phyloP scores from a whole-genome alignment of 1,140 invertebrate genomes.

The Prorops nasuta region DNA sequence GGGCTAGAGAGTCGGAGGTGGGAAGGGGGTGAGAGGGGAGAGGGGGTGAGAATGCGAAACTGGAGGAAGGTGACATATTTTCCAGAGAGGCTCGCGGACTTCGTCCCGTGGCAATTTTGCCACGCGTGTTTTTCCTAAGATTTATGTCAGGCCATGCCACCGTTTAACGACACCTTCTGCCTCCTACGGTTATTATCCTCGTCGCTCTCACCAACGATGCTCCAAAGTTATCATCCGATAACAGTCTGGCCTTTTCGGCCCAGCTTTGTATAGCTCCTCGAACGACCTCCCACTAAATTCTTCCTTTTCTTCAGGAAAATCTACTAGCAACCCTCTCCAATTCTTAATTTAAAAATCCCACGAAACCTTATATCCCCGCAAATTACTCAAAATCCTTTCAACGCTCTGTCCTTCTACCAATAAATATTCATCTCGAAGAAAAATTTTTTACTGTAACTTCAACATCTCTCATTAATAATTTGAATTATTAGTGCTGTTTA shows the following conservation, averaged over 20 bases:
- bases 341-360: too few species aligned
- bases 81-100: too few species aligned
- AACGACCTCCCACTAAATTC: not conserved
- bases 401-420: too few species aligned
- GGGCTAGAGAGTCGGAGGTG: not conserved
- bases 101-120: conserved; percentile 32
- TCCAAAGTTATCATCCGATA: conserved; percentile 31
- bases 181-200: conserved; percentile 31
- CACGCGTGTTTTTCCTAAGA: conserved; percentile 35
- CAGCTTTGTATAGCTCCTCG: too few species aligned
- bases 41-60: conserved; percentile 23
- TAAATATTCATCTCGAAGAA: too few species aligned
- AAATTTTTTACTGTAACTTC: too few species aligned
- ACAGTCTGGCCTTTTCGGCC: conserved; percentile 30
- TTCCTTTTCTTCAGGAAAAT: not conserved
- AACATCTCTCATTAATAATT: too few species aligned
- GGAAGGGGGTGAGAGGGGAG: not conserved
- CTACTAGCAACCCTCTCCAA: too few species aligned
- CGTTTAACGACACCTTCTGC: conserved; percentile 31
- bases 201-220: not conserved
- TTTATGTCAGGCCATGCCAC: conserved; percentile 25
- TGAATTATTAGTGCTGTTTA: too few species aligned
- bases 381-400: too few species aligned
- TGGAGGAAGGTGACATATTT: conserved; percentile 24
- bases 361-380: too few species aligned